A percentile compares a stretch with the other conserved stretches of the same genome.
These are phyloP conservation scores for Brachionus rubens DNA, from an alignment of 1,140 invertebrate species.

Conservation along the genomic window DNA sequence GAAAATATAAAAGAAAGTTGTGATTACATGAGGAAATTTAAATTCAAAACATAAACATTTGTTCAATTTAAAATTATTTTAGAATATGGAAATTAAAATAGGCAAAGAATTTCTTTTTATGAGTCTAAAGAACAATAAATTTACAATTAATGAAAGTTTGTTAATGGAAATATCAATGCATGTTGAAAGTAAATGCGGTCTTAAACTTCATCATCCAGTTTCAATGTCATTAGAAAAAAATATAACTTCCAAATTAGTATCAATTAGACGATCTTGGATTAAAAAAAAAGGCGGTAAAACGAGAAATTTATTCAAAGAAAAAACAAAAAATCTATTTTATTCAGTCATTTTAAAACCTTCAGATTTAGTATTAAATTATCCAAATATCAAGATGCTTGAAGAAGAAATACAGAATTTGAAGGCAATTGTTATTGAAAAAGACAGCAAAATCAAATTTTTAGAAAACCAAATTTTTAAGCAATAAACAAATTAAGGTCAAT, in stretches of 20 bases:
- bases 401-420: background rate
- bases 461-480: background rate
- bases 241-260: background rate
- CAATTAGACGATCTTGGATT: background rate
- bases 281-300: background rate
- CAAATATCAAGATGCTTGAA: background rate
- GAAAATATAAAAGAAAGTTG: no score
- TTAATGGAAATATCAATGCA: no score
- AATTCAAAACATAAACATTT: no score
- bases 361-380: background rate
- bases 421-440: background rate
- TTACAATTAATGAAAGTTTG: no score
- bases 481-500: no score
- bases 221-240: background rate
- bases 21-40: no score
- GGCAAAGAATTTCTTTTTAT: no score
- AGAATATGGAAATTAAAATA: no score
- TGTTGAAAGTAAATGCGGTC: background rate
- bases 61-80: no score
- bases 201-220: background rate
- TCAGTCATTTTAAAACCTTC: background rate
- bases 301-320: constrained; percentile 6
- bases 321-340: background rate
- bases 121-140: no score
- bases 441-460: background rate